Conservation (phyloP, 2,888 invertebrate genomes). For the Diarsia brunnea region DNA sequence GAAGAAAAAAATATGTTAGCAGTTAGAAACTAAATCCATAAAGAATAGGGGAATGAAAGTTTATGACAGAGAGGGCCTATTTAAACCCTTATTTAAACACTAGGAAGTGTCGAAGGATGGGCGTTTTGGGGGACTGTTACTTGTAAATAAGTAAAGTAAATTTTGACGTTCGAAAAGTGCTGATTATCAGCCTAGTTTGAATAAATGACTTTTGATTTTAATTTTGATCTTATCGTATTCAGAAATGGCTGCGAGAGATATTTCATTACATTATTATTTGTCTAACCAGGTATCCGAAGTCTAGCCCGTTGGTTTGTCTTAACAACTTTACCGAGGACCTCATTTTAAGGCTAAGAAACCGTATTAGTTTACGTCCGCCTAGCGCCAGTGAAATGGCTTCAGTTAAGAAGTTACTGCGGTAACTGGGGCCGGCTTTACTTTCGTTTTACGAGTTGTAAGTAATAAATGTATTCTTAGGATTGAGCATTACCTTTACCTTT, state of each 20-base stretch:
- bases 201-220: too few relatives aligned
- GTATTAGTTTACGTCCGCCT: background rate
- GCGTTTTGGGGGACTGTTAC: too few relatives aligned
- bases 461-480: constrained; percentile 7
- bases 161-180: too few relatives aligned
- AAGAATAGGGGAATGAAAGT: background rate
- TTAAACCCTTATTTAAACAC: too few relatives aligned
- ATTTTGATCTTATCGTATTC: too few relatives aligned
- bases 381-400: constrained; percentile 20
- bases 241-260: background rate
- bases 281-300: too few relatives aligned
- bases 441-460: background rate
- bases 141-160: too few relatives aligned
- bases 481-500: constrained; percentile 73
- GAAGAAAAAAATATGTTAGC: background rate
- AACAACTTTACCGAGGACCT: background rate
- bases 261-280: too few relatives aligned
- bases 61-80: background rate
- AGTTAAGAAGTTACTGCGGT: constrained; percentile 1
- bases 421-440: background rate
- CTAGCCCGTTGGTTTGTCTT: background rate
- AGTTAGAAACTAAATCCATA: background rate
- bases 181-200: too few relatives aligned
- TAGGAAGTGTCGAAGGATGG: too few relatives aligned
- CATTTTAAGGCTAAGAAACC: background rate